These are phyloP conservation scores for Mythimna ferrago DNA, from an alignment of 2,888 invertebrate species.

Conservation along the genomic window DNA sequence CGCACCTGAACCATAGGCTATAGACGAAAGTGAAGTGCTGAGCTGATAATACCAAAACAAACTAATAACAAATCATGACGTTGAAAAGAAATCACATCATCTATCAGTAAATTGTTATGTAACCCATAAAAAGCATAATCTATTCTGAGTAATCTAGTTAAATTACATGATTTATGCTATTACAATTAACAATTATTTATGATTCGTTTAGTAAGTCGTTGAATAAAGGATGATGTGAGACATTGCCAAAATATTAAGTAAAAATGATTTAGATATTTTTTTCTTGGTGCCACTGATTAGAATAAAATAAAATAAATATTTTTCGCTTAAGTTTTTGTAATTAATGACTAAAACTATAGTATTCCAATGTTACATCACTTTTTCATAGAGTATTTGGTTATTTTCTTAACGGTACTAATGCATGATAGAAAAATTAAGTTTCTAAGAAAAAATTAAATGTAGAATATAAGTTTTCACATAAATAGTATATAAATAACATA, in stretches of 20 bases:
- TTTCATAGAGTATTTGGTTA: conserved; percentile 46
- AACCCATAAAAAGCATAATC: conserved; percentile 7
- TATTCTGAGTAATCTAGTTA: conserved; percentile 6
- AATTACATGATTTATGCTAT: not conserved
- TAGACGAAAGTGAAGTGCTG: conserved; percentile 75
- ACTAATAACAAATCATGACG: conserved; percentile 41
- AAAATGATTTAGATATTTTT: not conserved
- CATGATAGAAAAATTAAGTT: conserved; percentile 3
- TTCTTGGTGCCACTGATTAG: accelerated
- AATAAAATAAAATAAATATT: not conserved
- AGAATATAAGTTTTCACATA: too few relatives aligned
- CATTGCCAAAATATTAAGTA: not conserved
- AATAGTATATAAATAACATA: too few relatives aligned
- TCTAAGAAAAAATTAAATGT: not conserved
- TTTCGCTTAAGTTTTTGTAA: not conserved
- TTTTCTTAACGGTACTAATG: conserved; percentile 60
- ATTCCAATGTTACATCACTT: conserved; percentile 38
- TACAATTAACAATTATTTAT: not conserved
- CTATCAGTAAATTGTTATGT: conserved; percentile 20
- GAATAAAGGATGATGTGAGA: not conserved
- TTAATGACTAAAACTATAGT: not conserved
- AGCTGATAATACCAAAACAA: conserved; percentile 50
- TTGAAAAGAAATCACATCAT: conserved; percentile 28
- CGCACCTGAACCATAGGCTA: conserved; percentile 82
- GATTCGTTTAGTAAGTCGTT: not conserved